phyloP scores from a whole-genome alignment of 2,888 invertebrate genomes.

The Dione juno region DNA sequence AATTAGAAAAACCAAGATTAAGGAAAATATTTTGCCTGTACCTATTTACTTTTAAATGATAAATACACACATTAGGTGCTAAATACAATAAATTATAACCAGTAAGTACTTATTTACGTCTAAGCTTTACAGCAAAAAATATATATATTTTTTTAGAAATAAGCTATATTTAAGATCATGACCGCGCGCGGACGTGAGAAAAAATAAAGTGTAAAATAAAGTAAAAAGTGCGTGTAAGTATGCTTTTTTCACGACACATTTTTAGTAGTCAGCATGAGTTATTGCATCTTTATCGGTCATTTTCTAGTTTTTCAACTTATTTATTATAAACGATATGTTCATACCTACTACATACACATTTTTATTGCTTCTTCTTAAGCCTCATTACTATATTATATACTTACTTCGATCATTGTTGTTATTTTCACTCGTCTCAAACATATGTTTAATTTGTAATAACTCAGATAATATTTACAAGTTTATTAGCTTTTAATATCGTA shows the following conservation, averaged over 20 bases:
- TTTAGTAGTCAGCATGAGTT: conserved; percentile 4
- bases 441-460: background rate
- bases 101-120: no score
- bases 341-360: no score
- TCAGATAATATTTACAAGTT: background rate
- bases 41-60: background rate
- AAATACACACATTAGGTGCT: no score
- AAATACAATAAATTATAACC: no score
- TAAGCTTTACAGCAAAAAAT: no score
- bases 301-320: no score
- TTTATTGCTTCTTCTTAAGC: no score
- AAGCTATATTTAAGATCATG: background rate
- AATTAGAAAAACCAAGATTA: background rate
- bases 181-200: background rate
- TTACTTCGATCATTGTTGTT: no score
- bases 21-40: background rate
- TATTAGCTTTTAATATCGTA: background rate
- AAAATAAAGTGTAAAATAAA: no score
- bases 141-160: no score
- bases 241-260: background rate
- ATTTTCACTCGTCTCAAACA: background rate
- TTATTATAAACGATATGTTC: no score
- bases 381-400: no score
- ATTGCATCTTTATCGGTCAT: background rate
- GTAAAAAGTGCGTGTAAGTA: background rate